Percentiles rank a stretch among this genome's conserved stretches.
phyloP scores from a whole-genome alignment of 1,140 invertebrate species.

The Temnothorax curvispinosus region DNA sequence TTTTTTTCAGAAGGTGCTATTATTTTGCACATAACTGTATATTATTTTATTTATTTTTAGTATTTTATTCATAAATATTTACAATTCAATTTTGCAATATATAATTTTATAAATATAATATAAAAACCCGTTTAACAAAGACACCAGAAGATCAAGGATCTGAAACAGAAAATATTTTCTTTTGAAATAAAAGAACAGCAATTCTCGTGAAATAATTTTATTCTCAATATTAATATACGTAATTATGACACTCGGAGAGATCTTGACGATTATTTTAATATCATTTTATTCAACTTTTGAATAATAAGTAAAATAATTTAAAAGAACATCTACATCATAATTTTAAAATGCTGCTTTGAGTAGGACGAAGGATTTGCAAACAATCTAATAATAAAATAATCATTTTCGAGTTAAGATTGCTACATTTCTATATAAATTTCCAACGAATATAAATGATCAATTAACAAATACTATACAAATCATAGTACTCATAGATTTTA shows the following conservation, averaged over 20 bases:
- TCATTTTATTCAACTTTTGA: no score
- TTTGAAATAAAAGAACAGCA: neutral
- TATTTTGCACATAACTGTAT: no score
- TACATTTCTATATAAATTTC: neutral
- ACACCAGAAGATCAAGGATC: neutral
- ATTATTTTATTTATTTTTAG: neutral
- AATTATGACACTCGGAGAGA: no score
- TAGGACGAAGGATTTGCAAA: no score
- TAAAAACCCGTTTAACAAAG: neutral
- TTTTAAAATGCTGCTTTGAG: no score
- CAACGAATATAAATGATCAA: neutral
- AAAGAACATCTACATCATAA: no score
- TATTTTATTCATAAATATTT: neutral
- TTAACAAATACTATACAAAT: conserved; percentile 20
- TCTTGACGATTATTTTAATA: no score
- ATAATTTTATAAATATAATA: neutral
- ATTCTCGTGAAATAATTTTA: neutral
- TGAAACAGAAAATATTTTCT: neutral
- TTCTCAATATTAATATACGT: neutral
- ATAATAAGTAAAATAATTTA: no score
- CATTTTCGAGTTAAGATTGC: neutral
- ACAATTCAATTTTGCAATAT: neutral
- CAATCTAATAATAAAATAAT: no score
- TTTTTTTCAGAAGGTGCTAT: no score
- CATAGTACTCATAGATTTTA: conserved; percentile 11